phyloP scores from a whole-genome alignment of 2,888 invertebrate genomes.

The Fabriciana adippe region DNA sequence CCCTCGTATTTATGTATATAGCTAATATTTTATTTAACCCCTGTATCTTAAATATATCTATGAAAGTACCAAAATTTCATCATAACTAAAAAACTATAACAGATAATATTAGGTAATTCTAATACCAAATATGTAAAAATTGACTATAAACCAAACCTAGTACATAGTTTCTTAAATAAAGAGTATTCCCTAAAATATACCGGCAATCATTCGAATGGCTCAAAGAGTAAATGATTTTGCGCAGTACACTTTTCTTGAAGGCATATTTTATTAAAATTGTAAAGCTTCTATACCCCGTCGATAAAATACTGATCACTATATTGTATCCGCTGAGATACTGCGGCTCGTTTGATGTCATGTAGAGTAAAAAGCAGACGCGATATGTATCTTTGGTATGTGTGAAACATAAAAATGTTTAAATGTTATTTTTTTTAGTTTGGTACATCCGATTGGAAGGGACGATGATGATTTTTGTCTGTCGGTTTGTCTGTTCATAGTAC shows the following conservation, averaged over 20 bases:
- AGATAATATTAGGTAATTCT: too few species aligned
- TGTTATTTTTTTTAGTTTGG: constrained; percentile 1
- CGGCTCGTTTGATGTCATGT: constrained; percentile 53
- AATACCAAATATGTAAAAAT: too few species aligned
- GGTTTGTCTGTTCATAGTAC: too few species aligned
- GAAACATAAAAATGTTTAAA: background rate
- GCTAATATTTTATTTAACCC: too few species aligned
- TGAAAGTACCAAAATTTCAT: too few species aligned
- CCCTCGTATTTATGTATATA: too few species aligned
- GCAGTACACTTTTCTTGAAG: constrained; percentile 25
- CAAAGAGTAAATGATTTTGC: constrained; percentile 24
- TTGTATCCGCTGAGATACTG: constrained; percentile 61
- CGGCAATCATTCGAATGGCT: constrained; percentile 16
- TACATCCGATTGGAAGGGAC: too few species aligned
- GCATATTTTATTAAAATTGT: constrained; percentile 42
- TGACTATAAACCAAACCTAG: background rate
- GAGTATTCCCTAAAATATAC: constrained; percentile 1
- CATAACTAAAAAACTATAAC: too few species aligned
- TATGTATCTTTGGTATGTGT: constrained; percentile 25
- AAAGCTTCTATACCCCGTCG: constrained; percentile 45
- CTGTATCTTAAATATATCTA: too few species aligned
- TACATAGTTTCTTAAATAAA: constrained; percentile 16
- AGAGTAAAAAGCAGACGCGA: constrained; percentile 45
- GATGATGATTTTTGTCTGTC: too few species aligned
- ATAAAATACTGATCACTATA: constrained; percentile 67